Evolutionary conservation across 2,888 invertebrate genomes (phyloP), one percentile per base, ranked within the genome.

Genomic region (Ptycholaimellus sp.): DNA sequence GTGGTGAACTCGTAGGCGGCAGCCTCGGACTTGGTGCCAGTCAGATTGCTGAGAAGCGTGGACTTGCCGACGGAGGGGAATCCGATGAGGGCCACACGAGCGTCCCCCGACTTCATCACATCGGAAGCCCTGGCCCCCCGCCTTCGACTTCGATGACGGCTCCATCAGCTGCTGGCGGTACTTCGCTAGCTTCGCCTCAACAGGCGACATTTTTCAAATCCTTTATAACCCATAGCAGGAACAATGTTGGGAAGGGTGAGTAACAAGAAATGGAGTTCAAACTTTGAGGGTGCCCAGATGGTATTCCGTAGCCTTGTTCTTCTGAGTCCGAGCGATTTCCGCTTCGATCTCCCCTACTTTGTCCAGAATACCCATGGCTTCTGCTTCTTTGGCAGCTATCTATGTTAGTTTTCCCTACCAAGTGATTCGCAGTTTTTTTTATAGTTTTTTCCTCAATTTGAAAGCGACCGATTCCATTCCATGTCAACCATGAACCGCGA

Each of bases 251-350:
- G n/a, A n/a, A n/a, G n/a, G n/a, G n/a, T n/a, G n/a, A n/a, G n/a
- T n/a, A n/a, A n/a, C n/a, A n/a, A n/a, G n/a, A n/a, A n/a, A n/a
- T n/a, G n/a, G n/a, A n/a, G n/a, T n/a, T n/a, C n/a, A n/a, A n/a
- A n/a, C n/a, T 62, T 99, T 96, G 39, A 99, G 61, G 32, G 96
- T 67, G 29, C 96, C 96, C 66, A 96, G 72, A 68, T 99, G 96
- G 56, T 96, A 93, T 61, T 96, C 96, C 52, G 96, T 96, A 6
- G 93, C 93, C 76, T 96, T 96, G 66, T 96, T 96, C 64, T 96
- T 96, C 60, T 96, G 96, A 16, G 96, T 96, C 49, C 87, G 70
- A 14, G 82, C 78, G 46, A 93, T 93, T 72, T 96, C 96, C 57
- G 75, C 77, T 60, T 96, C 96, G 46, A 96, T 90, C 69, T 96